Evolutionary conservation across 2,888 invertebrate genomes (phyloP).

Genomic region (Scaptomyza cyrtandrae): DNA sequence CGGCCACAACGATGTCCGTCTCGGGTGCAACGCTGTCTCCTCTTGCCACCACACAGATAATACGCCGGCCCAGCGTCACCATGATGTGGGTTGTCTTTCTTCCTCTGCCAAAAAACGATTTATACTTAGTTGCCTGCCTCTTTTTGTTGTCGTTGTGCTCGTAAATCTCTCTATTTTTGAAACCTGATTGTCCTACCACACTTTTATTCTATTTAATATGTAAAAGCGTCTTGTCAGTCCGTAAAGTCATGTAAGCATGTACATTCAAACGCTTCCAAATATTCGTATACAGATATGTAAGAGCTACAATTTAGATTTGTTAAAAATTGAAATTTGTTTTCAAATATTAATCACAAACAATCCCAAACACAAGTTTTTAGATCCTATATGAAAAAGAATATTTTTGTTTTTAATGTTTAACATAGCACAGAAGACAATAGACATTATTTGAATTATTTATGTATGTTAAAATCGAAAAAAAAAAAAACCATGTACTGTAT

Average conservation of each 20-base stretch:
- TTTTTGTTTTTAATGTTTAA: not conserved
- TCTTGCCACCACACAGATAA: constrained; percentile 83
- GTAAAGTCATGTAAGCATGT: no score
- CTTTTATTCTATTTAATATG: not conserved
- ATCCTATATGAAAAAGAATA: no score
- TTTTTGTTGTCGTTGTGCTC: constrained; percentile 31
- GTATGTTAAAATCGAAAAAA: not conserved
- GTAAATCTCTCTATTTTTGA: constrained; percentile 1
- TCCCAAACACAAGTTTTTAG: no score
- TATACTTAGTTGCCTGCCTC: constrained; percentile 42
- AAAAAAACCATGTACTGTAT: not conserved
- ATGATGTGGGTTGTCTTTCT: constrained; percentile 84
- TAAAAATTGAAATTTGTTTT: no score
- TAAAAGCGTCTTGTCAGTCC: no score
- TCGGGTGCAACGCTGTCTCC: constrained; percentile 83
- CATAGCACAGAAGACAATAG: not conserved
- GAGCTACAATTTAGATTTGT: no score
- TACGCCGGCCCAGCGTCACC: constrained; percentile 85
- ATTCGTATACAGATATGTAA: no score
- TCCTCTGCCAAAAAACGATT: constrained; percentile 35
- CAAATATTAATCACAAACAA: no score
- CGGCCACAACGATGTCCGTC: constrained; percentile 63
- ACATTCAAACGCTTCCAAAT: no score
- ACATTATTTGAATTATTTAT: not conserved
- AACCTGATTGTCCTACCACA: not conserved